Conservation (phyloP, 23 tunicate species). For the Ciona savignyi region DNA sequence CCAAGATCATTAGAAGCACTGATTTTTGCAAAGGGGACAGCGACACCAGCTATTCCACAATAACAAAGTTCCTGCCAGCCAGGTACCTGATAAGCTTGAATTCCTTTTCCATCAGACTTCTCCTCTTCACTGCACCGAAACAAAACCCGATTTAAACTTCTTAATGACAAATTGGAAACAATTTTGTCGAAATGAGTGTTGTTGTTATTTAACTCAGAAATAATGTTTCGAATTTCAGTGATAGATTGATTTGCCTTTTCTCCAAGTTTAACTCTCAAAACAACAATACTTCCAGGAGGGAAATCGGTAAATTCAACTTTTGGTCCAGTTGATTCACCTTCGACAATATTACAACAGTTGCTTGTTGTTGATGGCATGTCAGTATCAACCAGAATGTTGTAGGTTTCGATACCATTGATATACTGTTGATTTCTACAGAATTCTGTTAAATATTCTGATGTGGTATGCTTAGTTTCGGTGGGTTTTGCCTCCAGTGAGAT, state of each 20-base stretch:
- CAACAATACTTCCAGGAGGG: conserved; percentile 90
- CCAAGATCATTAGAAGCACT: conserved; percentile 62
- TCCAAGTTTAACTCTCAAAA: conserved; percentile 47
- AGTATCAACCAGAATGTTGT: conserved; percentile 7
- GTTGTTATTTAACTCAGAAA: conserved; percentile 10
- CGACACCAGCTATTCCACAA: conserved; percentile 85
- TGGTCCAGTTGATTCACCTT: background rate
- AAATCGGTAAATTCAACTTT: conserved; percentile 55
- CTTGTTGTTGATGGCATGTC: conserved; percentile 41
- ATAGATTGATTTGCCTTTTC: conserved; percentile 24
- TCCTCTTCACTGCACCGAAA: conserved; percentile 88
- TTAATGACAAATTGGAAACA: conserved; percentile 28
- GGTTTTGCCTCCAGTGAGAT: conserved; percentile 83
- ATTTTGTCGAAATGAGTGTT: conserved; percentile 25
- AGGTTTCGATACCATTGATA: conserved; percentile 67
- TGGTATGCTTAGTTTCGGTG: background rate
- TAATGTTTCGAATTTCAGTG: conserved; percentile 15
- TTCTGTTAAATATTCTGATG: conserved; percentile 7
- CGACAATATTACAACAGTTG: conserved; percentile 29
- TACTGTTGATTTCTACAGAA: conserved; percentile 28
- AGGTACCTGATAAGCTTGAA: conserved; percentile 54
- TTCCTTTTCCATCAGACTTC: conserved; percentile 43
- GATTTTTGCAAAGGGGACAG: conserved; percentile 49
- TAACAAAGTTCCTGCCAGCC: conserved; percentile 56
- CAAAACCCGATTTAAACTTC: conserved; percentile 58